A percentile compares a stretch with the other conserved stretches of the same genome.
Conservation (phyloP, 35 echinoderm and acorn worm genomes). For the Patiria miniata region DNA sequence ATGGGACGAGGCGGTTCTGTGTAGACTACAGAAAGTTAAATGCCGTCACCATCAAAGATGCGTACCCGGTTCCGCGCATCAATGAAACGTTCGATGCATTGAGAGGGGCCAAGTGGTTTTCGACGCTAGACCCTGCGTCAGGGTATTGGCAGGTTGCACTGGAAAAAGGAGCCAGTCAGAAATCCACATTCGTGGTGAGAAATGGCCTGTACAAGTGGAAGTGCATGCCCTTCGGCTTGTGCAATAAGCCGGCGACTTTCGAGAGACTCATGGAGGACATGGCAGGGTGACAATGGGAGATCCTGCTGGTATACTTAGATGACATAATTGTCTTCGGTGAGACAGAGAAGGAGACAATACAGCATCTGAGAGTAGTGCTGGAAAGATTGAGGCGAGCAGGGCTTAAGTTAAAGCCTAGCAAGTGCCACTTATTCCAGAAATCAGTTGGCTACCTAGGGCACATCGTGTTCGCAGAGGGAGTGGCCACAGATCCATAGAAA, state of each 20-base stretch:
- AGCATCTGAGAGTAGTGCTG: constrained; percentile 22
- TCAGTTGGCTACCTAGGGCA: constrained; percentile 39
- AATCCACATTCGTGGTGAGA: constrained; percentile 1
- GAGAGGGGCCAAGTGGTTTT: constrained; percentile 12
- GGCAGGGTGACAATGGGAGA: constrained; percentile 35
- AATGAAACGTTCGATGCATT: not conserved
- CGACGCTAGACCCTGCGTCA: too few species aligned
- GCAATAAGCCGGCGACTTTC: constrained; percentile 34
- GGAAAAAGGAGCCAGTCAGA: too few species aligned
- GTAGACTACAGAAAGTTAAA: too few species aligned
- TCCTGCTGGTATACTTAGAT: constrained; percentile 33
- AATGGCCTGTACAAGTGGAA: constrained; percentile 33
- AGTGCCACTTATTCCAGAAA: constrained; percentile 39
- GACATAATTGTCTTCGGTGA: constrained; percentile 32
- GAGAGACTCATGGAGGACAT: constrained; percentile 27
- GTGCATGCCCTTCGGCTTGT: constrained; percentile 54
- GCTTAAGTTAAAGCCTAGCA: constrained; percentile 54
- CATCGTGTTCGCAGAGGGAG: constrained; percentile 19
- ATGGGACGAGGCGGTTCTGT: constrained; percentile 6
- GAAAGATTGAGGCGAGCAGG: constrained; percentile 1
- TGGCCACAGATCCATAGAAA: constrained; percentile 28
- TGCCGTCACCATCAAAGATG: too few species aligned
- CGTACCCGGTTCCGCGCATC: not conserved
- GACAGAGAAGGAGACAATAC: not conserved
- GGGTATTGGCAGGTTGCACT: too few species aligned